phyloP scores from a whole-genome alignment of 1,140 invertebrate genomes.

The Anagrus nilaparvatae region DNA sequence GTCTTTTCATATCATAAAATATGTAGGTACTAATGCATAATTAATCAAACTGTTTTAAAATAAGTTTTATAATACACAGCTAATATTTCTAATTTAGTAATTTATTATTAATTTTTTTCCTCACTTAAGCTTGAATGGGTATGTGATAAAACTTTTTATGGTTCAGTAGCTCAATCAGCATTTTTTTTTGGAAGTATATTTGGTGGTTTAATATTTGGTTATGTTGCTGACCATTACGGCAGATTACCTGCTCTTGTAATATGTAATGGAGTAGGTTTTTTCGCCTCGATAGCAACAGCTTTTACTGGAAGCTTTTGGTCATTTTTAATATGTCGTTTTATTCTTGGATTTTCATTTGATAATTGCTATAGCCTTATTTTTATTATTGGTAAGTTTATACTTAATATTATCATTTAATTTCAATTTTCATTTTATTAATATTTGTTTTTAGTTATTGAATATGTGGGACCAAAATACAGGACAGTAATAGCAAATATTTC shows the following conservation, averaged over 20 bases:
- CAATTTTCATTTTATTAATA: no score
- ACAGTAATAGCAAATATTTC: slow-evolving; percentile 83
- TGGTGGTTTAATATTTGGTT: slow-evolving; percentile 42
- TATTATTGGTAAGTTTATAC: slow-evolving; percentile 77
- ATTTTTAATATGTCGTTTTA: slow-evolving; percentile 65
- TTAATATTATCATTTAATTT: no score
- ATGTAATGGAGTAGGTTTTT: slow-evolving; percentile 65
- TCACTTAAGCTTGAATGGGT: slow-evolving; percentile 71
- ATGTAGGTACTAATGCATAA: no score
- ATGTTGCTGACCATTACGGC: slow-evolving; percentile 43
- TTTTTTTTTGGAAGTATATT: slow-evolving; percentile 43
- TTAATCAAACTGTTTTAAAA: no score
- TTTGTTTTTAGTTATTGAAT: slow-evolving; percentile 76
- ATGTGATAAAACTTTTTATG: slow-evolving; percentile 61
- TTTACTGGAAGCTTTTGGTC: slow-evolving; percentile 61
- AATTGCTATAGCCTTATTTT: slow-evolving; percentile 88
- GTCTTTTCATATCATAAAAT: no score
- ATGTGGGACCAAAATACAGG: slow-evolving; percentile 74
- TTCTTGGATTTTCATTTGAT: slow-evolving; percentile 76
- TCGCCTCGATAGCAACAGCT: slow-evolving; percentile 65
- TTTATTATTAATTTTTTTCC: no score
- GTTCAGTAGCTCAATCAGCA: slow-evolving; percentile 64
- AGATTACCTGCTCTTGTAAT: slow-evolving; percentile 44
- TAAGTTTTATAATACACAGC: no score
- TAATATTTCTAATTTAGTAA: no score